Conservation (phyloP, 2,888 invertebrate species). For the Drosophila yooni region DNA sequence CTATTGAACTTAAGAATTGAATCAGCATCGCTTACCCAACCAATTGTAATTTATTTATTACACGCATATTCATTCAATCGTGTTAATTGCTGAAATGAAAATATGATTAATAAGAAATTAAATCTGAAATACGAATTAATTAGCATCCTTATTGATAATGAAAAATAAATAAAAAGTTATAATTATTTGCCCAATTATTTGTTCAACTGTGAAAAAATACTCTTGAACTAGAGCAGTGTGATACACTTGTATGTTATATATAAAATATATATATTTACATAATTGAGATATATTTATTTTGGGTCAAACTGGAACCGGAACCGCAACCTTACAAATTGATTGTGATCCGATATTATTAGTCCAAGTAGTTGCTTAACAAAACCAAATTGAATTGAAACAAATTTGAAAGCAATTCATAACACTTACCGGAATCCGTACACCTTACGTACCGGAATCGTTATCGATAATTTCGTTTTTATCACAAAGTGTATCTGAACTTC, state of each 20-base stretch:
- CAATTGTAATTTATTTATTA: neutral
- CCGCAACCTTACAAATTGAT: neutral
- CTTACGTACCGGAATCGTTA: neutral
- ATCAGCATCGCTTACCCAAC: neutral
- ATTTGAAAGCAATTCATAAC: neutral
- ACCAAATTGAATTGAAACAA: neutral
- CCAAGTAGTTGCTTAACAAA: neutral
- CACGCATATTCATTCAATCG: neutral
- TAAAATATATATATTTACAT: neutral
- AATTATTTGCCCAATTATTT: too few relatives aligned
- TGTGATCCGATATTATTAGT: neutral
- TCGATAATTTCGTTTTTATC: neutral
- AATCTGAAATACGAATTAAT: neutral
- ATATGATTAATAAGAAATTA: neutral
- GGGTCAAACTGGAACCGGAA: neutral
- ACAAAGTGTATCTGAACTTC: slow-evolving; percentile 14
- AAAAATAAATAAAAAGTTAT: too few relatives aligned
- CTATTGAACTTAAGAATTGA: too few relatives aligned
- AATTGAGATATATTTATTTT: neutral
- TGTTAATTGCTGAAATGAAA: neutral
- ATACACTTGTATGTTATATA: neutral
- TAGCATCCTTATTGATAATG: too few relatives aligned
- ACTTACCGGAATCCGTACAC: neutral
- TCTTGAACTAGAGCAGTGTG: neutral
- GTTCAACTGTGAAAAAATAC: neutral